Conservation (phyloP, 2,888 invertebrate genomes). For the Scrobipalpa costella region DNA sequence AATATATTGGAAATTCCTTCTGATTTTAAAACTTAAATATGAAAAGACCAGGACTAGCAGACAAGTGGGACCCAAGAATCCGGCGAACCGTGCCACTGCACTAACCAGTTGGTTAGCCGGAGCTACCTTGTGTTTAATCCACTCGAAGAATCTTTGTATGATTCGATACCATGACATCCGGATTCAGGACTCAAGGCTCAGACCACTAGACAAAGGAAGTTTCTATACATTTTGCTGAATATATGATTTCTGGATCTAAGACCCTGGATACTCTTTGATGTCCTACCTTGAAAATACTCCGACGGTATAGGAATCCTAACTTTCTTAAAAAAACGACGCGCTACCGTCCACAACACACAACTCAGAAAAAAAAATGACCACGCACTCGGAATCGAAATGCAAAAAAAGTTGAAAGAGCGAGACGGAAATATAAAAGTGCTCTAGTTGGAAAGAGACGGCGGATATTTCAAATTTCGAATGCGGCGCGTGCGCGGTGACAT, state of each 20-base stretch:
- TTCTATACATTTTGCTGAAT: no score
- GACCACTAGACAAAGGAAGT: no score
- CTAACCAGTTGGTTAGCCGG: no score
- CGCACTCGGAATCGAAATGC: constrained; percentile 78
- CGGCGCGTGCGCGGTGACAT: constrained; percentile 78
- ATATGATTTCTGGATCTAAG: background rate
- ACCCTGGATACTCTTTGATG: background rate
- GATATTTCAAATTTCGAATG: constrained; percentile 75
- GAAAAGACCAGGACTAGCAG: no score
- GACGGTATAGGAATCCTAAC: constrained; percentile 22
- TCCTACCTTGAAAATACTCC: background rate
- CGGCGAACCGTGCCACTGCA: no score
- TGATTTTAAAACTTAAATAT: no score
- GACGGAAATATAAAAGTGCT: constrained; percentile 51
- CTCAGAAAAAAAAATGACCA: constrained; percentile 67
- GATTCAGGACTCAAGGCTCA: no score
- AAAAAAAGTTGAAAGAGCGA: constrained; percentile 72
- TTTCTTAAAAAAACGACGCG: constrained; percentile 4
- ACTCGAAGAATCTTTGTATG: no score
- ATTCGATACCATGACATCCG: no score
- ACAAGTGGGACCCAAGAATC: no score
- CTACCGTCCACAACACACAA: constrained; percentile 24
- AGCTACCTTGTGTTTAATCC: no score
- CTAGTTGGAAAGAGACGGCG: constrained; percentile 59
- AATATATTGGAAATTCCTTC: no score